phyloP scores from a whole-genome alignment of 2,888 invertebrate species.

The Platynereis dumerilii region DNA sequence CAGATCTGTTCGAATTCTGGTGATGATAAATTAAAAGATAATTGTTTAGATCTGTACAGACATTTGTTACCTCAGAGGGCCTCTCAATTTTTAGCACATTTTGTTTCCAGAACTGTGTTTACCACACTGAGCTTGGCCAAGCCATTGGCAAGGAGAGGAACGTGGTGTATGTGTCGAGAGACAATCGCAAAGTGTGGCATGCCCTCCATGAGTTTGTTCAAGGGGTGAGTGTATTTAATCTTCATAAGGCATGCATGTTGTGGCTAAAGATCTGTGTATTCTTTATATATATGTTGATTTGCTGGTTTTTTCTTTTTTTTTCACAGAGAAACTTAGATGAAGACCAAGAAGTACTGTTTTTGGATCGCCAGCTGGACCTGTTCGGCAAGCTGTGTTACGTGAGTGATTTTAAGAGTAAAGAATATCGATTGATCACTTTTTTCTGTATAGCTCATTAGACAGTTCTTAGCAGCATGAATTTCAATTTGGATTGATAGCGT shows the following conservation, averaged over 20 bases:
- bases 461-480: too few species aligned
- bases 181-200: conserved; percentile 50
- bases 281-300: too few species aligned
- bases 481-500: background rate
- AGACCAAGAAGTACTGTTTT: conserved; percentile 56
- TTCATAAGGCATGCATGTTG: too few species aligned
- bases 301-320: conserved; percentile 1
- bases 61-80: too few species aligned
- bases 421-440: too few species aligned
- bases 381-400: conserved; percentile 60
- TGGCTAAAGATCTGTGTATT: too few species aligned
- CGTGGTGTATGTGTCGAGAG: conserved; percentile 57
- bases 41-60: too few species aligned
- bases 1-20: too few species aligned
- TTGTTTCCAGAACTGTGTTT: conserved; percentile 55
- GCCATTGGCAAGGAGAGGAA: conserved; percentile 52
- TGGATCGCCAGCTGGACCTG: conserved; percentile 59
- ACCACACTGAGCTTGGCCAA: conserved; percentile 60
- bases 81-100: too few species aligned
- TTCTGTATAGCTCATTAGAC: too few species aligned
- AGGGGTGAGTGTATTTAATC: conserved; percentile 36
- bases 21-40: too few species aligned
- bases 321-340: conserved; percentile 28
- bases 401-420: too few species aligned
- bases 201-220: conserved; percentile 54